Percentiles rank a stretch among this genome's conserved stretches.
Evolutionary conservation across 2,113 vertebrate genomes (phyloP).

Genomic region (Onychorhynchus coronatus): DNA sequence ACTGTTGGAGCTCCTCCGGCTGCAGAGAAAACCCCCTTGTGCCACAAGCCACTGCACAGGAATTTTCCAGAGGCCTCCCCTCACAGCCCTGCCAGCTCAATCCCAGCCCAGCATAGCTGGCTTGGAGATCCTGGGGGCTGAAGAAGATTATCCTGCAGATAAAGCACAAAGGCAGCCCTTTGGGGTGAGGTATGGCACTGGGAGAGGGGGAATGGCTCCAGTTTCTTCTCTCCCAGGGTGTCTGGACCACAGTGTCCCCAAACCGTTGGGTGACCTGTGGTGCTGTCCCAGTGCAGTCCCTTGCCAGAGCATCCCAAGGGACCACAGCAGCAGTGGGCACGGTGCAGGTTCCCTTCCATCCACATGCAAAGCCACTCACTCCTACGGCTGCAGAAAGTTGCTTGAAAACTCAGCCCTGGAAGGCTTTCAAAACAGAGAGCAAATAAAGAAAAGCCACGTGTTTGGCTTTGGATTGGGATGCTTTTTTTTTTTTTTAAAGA

Average conservation of each 20-base stretch:
- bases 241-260: background rate
- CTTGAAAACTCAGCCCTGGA: background rate
- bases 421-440: constrained; percentile 15
- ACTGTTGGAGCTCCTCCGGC: background rate
- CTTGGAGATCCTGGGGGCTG: background rate
- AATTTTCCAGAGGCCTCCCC: background rate
- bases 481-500: background rate
- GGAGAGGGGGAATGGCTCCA: background rate
- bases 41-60: background rate
- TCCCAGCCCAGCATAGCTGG: background rate
- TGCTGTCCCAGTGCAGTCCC: accelerated
- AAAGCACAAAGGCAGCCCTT: background rate
- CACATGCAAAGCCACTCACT: accelerated
- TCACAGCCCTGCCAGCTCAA: background rate
- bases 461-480: background rate
- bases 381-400: background rate
- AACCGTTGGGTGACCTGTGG: accelerated
- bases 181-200: background rate
- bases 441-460: background rate
- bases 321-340: accelerated
- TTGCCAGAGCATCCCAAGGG: background rate
- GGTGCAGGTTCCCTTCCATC: background rate
- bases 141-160: background rate
- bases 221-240: background rate
- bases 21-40: background rate